Percentiles rank a stretch among this genome's conserved stretches.
phyloP scores from a whole-genome alignment of 2,888 invertebrate genomes.

The Cryptocephalus primarius region DNA sequence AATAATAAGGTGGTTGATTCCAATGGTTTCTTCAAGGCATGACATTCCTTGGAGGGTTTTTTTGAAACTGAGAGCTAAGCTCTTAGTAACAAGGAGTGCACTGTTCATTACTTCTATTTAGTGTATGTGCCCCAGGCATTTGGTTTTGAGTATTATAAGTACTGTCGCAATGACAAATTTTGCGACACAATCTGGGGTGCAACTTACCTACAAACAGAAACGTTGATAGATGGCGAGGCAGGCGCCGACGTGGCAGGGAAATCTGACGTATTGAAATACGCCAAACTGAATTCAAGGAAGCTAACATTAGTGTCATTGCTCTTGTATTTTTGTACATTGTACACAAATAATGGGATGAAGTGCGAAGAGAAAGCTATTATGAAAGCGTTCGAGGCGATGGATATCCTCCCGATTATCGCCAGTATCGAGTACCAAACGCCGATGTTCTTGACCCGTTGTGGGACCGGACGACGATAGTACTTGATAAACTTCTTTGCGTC shows the following conservation, averaged over 20 bases:
- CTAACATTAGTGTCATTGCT: conserved; percentile 42
- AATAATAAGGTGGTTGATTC: too few species aligned
- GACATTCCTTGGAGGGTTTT: too few species aligned
- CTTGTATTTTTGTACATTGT: conserved; percentile 37
- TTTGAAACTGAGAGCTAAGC: too few species aligned
- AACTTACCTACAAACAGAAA: conserved; percentile 44
- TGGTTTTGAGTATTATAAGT: too few species aligned
- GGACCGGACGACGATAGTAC: conserved; percentile 62
- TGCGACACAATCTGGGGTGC: too few species aligned
- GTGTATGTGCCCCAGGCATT: too few species aligned
- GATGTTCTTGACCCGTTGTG: conserved; percentile 61
- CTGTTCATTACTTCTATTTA: too few species aligned
- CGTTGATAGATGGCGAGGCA: conserved; percentile 22
- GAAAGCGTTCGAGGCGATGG: conserved; percentile 68
- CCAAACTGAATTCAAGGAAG: conserved; percentile 58
- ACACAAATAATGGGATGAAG: conserved; percentile 69
- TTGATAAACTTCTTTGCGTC: conserved; percentile 74
- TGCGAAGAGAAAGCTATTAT: conserved; percentile 74
- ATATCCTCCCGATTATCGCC: conserved; percentile 60
- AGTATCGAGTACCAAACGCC: conserved; percentile 72
- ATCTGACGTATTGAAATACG: conserved; percentile 53
- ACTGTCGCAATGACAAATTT: too few species aligned
- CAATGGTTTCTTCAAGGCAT: too few species aligned
- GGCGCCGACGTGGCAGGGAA: conserved; percentile 39
- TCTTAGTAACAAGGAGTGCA: too few species aligned